Base-by-base conservation (phyloP, 2,113 vertebrate genomes). In the Spilogale gracilis region DNA sequence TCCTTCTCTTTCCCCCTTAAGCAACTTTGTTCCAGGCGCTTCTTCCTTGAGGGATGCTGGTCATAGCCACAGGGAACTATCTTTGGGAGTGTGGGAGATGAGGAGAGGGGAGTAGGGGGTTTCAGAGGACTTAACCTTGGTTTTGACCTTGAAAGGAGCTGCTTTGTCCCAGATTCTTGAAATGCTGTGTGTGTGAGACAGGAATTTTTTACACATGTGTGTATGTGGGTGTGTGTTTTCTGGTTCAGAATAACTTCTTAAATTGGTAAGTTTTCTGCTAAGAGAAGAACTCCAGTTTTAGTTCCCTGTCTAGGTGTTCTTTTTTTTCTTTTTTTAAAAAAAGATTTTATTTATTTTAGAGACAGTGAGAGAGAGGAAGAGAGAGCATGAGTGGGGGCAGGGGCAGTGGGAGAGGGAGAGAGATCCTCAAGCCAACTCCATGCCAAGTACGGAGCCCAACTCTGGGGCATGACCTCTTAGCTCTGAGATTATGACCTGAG, bases 281-380 rank as follows among this genome's bases (percentile, higher is more conserved):
- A 54, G 74, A 89, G 71, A 94, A 54, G 71, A 95, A 56, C 17
- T 17, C 74, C n/a, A 16, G 18, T 81, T 96, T 76, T 76, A 52
- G 20, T 80, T 38, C 25, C 90, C 69, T 85, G 43, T 61, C 56
- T 88, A 69, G 67, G 67, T 69, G 67, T 69, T 69, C 32, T n/a
- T n/a, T 69, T 32, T 32, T n/a, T 38, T 69, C 32, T 69, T 69
- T 69, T 69, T 20, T 18, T 4, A 18, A 38, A 69, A 9, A 18
- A 38, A 69, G 32, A 38, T 20, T 38, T 20, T 69, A 69, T 69
- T 69, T 69, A n/a, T n/a, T n/a, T n/a, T 7, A 63, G 25, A 27
- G 61, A 63, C 25, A 63, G 61, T 5, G 30, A 7, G 63, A 69
- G 32, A 69, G 16, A 69, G 61, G 2, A 4, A 27, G 25, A 54